These are phyloP conservation scores for Hyppa rectilinea DNA, from an alignment of 2,888 invertebrate genomes.

Conservation along the genomic window DNA sequence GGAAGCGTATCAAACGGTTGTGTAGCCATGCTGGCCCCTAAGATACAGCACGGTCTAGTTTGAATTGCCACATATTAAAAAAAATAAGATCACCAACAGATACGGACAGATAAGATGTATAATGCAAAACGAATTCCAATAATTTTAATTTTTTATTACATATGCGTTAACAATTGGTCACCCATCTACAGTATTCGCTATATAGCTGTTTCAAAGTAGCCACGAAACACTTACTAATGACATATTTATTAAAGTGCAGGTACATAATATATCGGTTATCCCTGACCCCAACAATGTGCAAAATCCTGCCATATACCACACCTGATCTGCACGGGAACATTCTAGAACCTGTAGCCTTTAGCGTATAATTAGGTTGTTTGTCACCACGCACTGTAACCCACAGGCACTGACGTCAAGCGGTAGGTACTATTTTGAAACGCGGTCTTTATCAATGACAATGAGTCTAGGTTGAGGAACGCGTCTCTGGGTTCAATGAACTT, in stretches of 20 bases:
- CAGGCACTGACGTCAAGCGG: slow-evolving; percentile 12
- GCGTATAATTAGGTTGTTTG: slow-evolving; percentile 20
- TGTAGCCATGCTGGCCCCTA: too few species aligned
- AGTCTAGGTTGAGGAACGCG: slow-evolving; percentile 34
- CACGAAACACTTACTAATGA: background rate
- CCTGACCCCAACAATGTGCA: background rate
- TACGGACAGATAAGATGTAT: too few species aligned
- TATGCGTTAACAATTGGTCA: background rate
- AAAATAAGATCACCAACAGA: too few species aligned
- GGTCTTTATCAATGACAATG: slow-evolving; percentile 55
- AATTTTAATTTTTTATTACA: too few species aligned
- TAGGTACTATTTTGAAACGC: slow-evolving; percentile 40
- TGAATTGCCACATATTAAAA: too few species aligned
- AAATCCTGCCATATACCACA: background rate
- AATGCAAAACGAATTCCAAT: too few species aligned
- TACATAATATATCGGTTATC: background rate
- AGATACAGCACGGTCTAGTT: too few species aligned
- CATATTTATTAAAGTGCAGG: background rate
- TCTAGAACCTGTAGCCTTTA: slow-evolving; percentile 31
- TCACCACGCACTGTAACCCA: background rate
- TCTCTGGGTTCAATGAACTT: slow-evolving; percentile 35
- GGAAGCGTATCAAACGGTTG: too few species aligned
- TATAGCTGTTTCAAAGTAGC: too few species aligned
- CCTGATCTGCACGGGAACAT: background rate
- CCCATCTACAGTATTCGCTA: too few species aligned